Evolutionary conservation across 2,797 vertebrate species (phyloP).

Genomic region (Arremon aurantiirostris): DNA sequence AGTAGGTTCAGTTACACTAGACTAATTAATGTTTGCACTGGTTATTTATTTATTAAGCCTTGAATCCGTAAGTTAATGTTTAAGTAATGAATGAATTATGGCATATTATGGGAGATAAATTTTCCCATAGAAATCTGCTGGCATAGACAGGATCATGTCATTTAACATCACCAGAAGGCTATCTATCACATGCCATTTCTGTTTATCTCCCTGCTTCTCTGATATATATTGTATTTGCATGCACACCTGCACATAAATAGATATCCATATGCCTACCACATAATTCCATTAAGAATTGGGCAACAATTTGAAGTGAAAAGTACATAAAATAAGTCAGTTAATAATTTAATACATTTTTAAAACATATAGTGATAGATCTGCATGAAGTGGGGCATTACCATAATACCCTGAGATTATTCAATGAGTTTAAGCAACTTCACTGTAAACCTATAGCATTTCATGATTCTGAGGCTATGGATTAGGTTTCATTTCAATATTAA

Average conservation of each 20-base stretch:
- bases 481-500: neutral
- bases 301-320: neutral
- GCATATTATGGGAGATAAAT: neutral
- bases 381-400: neutral
- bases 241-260: constrained; percentile 63
- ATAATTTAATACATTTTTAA: neutral
- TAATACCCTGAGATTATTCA: neutral
- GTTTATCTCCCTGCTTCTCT: neutral
- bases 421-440: neutral
- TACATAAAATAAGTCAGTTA: neutral
- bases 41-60: neutral
- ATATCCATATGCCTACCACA: neutral
- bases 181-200: neutral
- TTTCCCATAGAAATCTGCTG: neutral
- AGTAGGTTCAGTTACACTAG: neutral
- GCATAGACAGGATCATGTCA: neutral
- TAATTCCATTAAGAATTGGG: neutral
- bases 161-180: neutral
- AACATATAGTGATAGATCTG: neutral
- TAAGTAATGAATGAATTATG: neutral
- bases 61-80: neutral
- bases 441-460: neutral
- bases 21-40: neutral
- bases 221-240: neutral
- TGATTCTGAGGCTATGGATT: neutral